phyloP scores from a whole-genome alignment of 2,113 vertebrate genomes.

The Psittacus erithacus region DNA sequence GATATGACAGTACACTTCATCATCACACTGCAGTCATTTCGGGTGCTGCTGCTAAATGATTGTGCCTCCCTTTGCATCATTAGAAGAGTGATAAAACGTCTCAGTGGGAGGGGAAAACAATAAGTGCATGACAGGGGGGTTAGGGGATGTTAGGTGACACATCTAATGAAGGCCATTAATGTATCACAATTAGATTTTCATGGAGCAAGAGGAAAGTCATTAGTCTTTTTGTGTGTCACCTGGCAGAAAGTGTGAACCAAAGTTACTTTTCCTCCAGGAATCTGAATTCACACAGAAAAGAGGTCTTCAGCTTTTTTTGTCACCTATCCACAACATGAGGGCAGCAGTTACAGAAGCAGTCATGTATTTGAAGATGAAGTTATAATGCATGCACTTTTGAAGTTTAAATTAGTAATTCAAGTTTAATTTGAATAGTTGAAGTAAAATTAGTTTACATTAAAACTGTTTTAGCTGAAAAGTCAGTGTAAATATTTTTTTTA shows the following conservation, averaged over 20 bases:
- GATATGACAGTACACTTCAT: background rate
- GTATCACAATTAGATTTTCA: background rate
- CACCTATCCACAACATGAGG: background rate
- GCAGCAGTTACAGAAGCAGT: background rate
- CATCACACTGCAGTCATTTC: accelerated
- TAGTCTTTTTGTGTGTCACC: background rate
- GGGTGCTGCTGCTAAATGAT: background rate
- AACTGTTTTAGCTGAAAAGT: background rate
- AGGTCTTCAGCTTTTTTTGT: background rate
- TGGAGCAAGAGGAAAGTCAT: background rate
- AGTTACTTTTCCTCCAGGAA: background rate
- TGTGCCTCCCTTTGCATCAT: background rate
- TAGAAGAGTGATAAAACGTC: background rate
- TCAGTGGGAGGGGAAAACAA: background rate
- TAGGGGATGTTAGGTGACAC: background rate
- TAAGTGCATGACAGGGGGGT: accelerated
- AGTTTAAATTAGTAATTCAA: background rate
- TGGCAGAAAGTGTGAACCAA: background rate
- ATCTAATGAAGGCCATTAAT: conserved; percentile 32
- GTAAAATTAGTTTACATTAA: background rate
- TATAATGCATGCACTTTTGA: background rate
- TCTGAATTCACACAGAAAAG: background rate
- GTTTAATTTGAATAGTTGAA: background rate
- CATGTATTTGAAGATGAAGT: background rate
- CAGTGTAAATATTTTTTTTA: background rate